phyloP scores from a whole-genome alignment of 1,140 invertebrate genomes.

The Zaprionus gabonicus region DNA sequence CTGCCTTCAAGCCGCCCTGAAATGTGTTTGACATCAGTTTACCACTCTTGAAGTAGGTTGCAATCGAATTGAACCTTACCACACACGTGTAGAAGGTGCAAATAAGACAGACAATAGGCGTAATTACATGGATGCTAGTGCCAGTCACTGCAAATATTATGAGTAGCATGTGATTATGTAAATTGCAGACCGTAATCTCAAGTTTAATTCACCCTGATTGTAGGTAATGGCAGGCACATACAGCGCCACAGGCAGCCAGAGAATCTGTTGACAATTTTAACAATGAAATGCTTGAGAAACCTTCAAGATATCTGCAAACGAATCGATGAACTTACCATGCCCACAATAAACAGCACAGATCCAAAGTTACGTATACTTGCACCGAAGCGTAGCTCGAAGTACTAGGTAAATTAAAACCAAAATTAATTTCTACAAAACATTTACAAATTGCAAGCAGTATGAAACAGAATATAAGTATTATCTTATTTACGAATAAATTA shows the following conservation, averaged over 20 bases:
- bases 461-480: not conserved
- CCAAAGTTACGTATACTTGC: conserved; percentile 89
- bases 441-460: not conserved
- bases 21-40: not conserved
- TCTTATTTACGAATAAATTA: conserved; percentile 12
- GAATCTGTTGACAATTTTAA: conserved; percentile 84
- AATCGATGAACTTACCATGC: conserved; percentile 86
- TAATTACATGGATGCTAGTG: conserved; percentile 92
- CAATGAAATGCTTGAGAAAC: not conserved
- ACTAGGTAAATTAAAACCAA: conserved; percentile 85
- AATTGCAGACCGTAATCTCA: conserved; percentile 1
- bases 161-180: not conserved
- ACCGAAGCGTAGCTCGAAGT: conserved; percentile 91
- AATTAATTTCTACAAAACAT: not conserved
- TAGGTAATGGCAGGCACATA: conserved; percentile 94
- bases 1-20: conserved; percentile 94
- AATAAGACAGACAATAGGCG: conserved; percentile 88
- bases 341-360: conserved; percentile 89
- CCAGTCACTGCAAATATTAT: conserved; percentile 92
- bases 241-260: conserved; percentile 88
- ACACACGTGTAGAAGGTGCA: conserved; percentile 69
- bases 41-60: not conserved
- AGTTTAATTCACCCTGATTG: conserved; percentile 87
- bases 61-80: conserved; percentile 87
- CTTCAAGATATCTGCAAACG: not conserved